Percentiles rank a stretch among this genome's conserved stretches.
Evolutionary conservation across 2,113 vertebrate genomes (phyloP).

Genomic region (Globicephala melas): DNA sequence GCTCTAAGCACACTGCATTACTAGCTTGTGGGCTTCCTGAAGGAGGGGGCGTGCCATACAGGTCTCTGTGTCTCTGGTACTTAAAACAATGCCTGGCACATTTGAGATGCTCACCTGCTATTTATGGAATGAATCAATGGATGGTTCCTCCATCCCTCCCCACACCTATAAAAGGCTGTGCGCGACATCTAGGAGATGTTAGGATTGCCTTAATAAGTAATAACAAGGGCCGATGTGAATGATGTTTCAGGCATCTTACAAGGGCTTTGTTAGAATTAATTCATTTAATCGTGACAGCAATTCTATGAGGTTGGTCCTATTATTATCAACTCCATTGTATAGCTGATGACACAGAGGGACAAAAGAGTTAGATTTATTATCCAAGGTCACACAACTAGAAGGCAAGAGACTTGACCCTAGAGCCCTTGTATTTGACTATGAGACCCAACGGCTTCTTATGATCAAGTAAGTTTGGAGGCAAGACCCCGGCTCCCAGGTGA

Average conservation of each 20-base stretch:
- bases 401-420: background rate
- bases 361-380: background rate
- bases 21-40: background rate
- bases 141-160: background rate
- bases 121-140: background rate
- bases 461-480: background rate
- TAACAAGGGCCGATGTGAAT: background rate
- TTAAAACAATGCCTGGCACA: background rate
- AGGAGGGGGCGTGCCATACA: background rate
- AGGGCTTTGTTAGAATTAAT: background rate
- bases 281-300: background rate
- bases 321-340: background rate
- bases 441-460: background rate
- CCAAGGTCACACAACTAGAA: background rate
- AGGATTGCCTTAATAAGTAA: background rate
- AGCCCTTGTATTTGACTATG: background rate
- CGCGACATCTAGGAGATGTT: background rate
- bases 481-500: background rate
- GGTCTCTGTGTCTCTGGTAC: background rate
- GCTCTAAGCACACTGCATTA: background rate
- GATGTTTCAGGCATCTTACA: background rate
- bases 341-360: background rate
- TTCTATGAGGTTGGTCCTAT: background rate
- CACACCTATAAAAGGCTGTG: background rate
- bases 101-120: background rate